Base-by-base conservation (phyloP, 2,113 vertebrate species). In the Microcebus griseorufus region DNA sequence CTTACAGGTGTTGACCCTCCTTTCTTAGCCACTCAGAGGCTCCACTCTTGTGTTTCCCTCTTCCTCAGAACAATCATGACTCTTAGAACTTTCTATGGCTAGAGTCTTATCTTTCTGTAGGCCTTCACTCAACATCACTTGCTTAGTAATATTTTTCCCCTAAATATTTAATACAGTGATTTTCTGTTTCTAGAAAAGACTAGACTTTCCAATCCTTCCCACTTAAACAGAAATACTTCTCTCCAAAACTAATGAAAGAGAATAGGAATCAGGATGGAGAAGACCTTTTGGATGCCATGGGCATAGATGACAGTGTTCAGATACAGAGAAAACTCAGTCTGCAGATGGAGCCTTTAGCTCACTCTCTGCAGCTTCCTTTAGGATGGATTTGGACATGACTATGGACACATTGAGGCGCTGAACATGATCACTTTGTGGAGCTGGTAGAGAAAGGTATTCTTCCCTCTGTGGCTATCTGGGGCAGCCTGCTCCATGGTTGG, bases 381-480 rank as follows among this genome's bases (percentile, higher is more conserved):
- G 45, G 16, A 9, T 48, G 45, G 29, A 39, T 29, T 51, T 16
- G 73, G 27, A 32, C 45, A 2, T 23, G 0, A 62, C 45, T 45
- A 53, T 10, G 9, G 72, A 16, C 48, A 22, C 2, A 1, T 23
- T 98, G 98, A 99, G 95, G 97, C 96, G 84, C 99, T 99, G 80
- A 99, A 98, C 29, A 99, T 81, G 14, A 98, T 96, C 84, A 99
- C 95, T 0, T 98, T 99, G 97, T 99, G 99, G 3, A 99, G 97
- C 98, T 99, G 99, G 98, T 99, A 99, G 81, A 99, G 98, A 58
- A 87, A 97, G 0, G 95, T 91, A 94, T 67, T 96, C 62, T 42
- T n/a, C 62, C 94, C 96, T 45, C 64, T 18, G 83, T 39, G 48
- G 7, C 51, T 65, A 53, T 98, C 96, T 10, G 84, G 91, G 79